phyloP scores from a whole-genome alignment of 2,113 vertebrate species.

The Ondatra zibethicus region DNA sequence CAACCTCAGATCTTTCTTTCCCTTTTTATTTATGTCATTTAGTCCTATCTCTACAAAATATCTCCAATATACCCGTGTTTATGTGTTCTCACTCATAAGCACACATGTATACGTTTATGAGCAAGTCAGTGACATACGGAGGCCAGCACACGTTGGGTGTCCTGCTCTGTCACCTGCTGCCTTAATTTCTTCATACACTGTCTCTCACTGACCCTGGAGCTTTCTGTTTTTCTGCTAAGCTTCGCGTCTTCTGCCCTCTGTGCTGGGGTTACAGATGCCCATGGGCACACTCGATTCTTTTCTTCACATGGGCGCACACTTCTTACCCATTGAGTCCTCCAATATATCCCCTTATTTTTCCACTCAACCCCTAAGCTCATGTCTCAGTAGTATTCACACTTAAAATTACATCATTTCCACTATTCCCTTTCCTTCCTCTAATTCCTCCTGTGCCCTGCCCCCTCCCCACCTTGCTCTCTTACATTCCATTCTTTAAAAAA shows the following conservation, averaged over 20 bases:
- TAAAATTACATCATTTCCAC: not conserved
- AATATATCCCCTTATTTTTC: not conserved
- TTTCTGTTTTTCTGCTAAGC: not conserved
- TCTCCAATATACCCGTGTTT: not conserved
- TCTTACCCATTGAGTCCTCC: constrained; percentile 26
- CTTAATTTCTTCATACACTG: not conserved
- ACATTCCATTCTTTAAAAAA: not conserved
- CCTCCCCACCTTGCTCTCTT: not conserved
- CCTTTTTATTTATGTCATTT: not conserved
- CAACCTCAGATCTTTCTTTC: not conserved
- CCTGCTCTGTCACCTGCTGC: not conserved
- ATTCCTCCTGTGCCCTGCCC: not conserved
- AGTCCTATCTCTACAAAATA: not conserved
- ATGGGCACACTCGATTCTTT: not conserved
- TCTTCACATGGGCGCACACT: not conserved
- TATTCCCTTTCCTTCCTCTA: not conserved
- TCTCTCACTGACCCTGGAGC: not conserved
- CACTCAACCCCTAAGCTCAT: not conserved
- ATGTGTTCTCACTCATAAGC: not conserved
- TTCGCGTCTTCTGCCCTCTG: not conserved
- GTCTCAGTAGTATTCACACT: not conserved
- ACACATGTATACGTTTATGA: not conserved
- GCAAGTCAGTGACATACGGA: not conserved
- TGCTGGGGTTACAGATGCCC: not conserved
- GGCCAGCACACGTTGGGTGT: not conserved